These are phyloP conservation scores for Perognathus longimembris DNA, from an alignment of 2,113 vertebrate species.

Conservation along the genomic window DNA sequence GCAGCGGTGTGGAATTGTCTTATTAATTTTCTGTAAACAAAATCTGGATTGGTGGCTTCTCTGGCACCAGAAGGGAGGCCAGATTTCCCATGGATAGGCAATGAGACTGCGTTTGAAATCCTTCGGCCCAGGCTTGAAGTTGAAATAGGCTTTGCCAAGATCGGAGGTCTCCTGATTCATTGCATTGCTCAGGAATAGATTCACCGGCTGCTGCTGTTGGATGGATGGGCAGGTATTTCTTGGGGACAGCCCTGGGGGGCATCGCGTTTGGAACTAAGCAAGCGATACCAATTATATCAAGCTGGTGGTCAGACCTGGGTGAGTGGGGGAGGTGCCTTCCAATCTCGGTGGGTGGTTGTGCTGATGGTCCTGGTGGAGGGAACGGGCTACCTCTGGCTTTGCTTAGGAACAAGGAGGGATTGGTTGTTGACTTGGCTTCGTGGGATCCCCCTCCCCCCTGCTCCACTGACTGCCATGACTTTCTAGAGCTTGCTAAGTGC, in stretches of 20 bases:
- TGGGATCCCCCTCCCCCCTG: neutral
- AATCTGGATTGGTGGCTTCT: constrained; percentile 50
- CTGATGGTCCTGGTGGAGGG: neutral
- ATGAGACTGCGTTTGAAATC: constrained; percentile 61
- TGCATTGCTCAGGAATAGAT: constrained; percentile 60
- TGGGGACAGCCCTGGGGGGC: constrained; percentile 14
- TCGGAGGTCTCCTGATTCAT: constrained; percentile 45
- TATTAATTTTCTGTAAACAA: constrained; percentile 61
- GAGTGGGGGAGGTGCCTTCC: neutral
- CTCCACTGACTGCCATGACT: neutral
- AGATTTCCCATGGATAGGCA: neutral
- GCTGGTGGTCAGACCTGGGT: constrained; percentile 26
- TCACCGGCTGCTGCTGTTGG: neutral
- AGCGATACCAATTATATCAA: neutral
- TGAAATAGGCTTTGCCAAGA: constrained; percentile 38
- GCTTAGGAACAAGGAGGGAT: neutral
- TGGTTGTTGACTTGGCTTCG: neutral
- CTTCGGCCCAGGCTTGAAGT: constrained; percentile 22
- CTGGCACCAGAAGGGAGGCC: constrained; percentile 27
- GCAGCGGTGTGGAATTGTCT: constrained; percentile 58
- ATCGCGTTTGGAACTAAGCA: constrained; percentile 2
- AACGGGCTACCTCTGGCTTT: neutral
- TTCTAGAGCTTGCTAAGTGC: neutral
- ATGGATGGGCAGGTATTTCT: constrained; percentile 39
- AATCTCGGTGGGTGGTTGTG: neutral